Base-by-base conservation (phyloP, 2,113 vertebrate genomes). In the Neolamprologus tretocephalus region DNA sequence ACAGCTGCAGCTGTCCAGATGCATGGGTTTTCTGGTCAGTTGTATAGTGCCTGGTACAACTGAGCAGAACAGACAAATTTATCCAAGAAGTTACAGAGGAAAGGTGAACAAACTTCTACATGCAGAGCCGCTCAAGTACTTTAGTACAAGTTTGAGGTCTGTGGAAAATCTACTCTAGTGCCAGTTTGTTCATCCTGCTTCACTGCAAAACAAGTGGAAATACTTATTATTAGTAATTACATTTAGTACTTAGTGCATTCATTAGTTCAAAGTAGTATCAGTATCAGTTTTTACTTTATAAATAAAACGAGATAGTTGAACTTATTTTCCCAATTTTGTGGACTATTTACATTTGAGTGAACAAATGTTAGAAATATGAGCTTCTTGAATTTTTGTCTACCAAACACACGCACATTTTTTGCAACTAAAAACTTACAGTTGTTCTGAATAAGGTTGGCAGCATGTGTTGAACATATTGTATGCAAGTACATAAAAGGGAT, bases 361-460 rank as follows among this genome's bases (percentile, higher is more conserved):
- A 45, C 66, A 45, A 73, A 73, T 71, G 8, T 42, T 71, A 66
- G 33, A 37, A 66, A 3, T 66, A 37, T 66, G 33, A 66, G 61
- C 61, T 37, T 66, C 19, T 66, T 37, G 33, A 19, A 0, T 21
- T 66, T 63, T 66, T 37, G 0, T 8, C 4, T 35, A 19, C 31
- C 31, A 63, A 63, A 35, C 31, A 63, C 28, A 4, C 0, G 1
- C 31, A 19, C 58, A 63, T 35, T 63, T 63, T 1, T 19, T 63
- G 16, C 16, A 63, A 2, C 31, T 35, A 63, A 73, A 9, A 26
- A 0, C 21, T 73, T 73, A 45, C 12, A 66, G 17, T 37, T 66
- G 19, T 3, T 1, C 61, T 66, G 17, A n/a, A 13, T 13, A 21
- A 37, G 61, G 19, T 37, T 37, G 33, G 33, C 37, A 71, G 66